phyloP scores from a whole-genome alignment of 2,797 vertebrate genomes.

The Epinephelus awoara region DNA sequence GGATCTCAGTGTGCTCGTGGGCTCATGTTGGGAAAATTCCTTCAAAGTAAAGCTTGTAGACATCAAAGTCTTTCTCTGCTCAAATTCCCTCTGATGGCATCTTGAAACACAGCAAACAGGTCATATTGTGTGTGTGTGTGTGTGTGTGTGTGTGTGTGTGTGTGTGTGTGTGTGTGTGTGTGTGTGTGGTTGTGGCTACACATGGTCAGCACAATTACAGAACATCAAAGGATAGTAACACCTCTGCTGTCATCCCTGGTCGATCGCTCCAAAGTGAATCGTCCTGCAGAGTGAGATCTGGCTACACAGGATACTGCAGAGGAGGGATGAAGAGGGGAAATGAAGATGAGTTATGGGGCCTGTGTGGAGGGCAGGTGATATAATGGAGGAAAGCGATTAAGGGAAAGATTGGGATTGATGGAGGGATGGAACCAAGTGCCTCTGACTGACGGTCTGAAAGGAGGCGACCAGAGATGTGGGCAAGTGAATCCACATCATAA shows the following conservation, averaged over 20 bases:
- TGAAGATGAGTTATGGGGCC: conserved; percentile 40
- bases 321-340: conserved; percentile 35
- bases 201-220: conserved; percentile 72
- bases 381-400: conserved; percentile 34
- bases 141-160: conserved; percentile 21
- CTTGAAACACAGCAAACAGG: conserved; percentile 58
- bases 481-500: conserved; percentile 60
- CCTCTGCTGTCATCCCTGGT: conserved; percentile 56
- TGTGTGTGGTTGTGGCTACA: conserved; percentile 41
- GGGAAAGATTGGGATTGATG: conserved; percentile 51
- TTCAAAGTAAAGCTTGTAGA: conserved; percentile 70
- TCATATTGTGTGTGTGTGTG: conserved; percentile 23
- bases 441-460: conserved; percentile 51
- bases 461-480: conserved; percentile 44
- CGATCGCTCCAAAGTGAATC: conserved; percentile 57
- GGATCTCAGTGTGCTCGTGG: conserved; percentile 36
- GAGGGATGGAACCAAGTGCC: conserved; percentile 43
- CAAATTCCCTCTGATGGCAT: conserved; percentile 68
- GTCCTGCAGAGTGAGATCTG: conserved; percentile 55
- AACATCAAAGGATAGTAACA: conserved; percentile 74
- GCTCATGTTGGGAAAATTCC: conserved; percentile 59
- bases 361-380: conserved; percentile 42
- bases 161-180: conserved; percentile 20
- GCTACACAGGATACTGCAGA: conserved; percentile 29
- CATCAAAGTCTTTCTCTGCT: conserved; percentile 67